These are phyloP conservation scores for Caloenas nicobarica DNA, from an alignment of 2,113 vertebrate species.

Conservation along the genomic window DNA sequence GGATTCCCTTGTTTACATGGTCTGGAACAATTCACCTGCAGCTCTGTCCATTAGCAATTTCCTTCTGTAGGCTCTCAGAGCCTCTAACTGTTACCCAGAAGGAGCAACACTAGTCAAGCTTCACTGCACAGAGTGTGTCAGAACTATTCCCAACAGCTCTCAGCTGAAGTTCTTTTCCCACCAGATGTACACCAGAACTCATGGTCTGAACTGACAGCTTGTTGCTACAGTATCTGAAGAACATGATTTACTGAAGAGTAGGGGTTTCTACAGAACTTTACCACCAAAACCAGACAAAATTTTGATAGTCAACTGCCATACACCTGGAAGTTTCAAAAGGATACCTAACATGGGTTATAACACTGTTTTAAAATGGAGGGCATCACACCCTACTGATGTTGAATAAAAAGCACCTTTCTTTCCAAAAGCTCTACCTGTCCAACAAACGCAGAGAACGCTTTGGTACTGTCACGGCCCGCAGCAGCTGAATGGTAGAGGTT, in stretches of 20 bases:
- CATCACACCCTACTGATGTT: slow-evolving; percentile 77
- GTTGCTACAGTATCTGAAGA: background rate
- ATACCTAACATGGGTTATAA: slow-evolving; percentile 54
- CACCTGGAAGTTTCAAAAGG: background rate
- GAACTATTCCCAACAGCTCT: background rate
- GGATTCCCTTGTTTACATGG: background rate
- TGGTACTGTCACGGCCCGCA: slow-evolving; percentile 97
- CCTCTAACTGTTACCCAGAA: background rate
- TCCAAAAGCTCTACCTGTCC: slow-evolving; percentile 94
- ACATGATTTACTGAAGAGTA: background rate
- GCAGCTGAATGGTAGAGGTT: slow-evolving; percentile 99
- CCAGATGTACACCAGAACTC: background rate
- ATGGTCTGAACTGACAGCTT: background rate
- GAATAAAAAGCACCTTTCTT: slow-evolving; percentile 86
- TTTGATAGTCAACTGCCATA: background rate
- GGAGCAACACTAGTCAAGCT: background rate
- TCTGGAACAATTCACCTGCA: background rate
- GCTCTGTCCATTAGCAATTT: background rate
- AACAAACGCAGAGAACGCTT: slow-evolving; percentile 99
- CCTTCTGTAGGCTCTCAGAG: background rate
- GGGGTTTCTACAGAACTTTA: background rate
- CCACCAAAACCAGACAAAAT: background rate
- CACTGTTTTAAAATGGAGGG: slow-evolving; percentile 67
- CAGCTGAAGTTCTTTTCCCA: background rate
- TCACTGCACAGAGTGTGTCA: background rate